These are phyloP conservation scores for Lithophane semibrunnea DNA, from an alignment of 2,888 invertebrate species.

Conservation along the genomic window DNA sequence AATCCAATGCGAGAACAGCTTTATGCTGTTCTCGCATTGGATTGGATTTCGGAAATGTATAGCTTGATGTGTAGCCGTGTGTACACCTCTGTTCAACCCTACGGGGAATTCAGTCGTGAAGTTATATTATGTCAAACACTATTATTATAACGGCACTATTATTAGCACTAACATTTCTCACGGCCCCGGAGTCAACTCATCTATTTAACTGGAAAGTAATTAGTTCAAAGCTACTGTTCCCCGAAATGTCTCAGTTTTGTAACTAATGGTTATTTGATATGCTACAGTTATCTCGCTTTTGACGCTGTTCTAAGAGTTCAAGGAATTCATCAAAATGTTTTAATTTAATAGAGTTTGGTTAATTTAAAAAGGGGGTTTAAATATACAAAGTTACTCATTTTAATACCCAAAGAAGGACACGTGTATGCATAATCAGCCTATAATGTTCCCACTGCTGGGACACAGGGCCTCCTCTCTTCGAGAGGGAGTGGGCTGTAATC, in stretches of 20 bases:
- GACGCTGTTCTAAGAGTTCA: constrained; percentile 14
- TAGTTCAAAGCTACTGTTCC: constrained; percentile 26
- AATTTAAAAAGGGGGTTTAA: not conserved
- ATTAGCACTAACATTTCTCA: constrained; percentile 1
- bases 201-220: constrained; percentile 35
- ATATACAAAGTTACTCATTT: not conserved
- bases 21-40: too few relatives aligned
- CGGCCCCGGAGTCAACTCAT: not conserved
- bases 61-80: too few relatives aligned
- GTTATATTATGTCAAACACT: not conserved
- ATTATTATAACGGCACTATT: not conserved
- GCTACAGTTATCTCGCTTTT: constrained; percentile 37
- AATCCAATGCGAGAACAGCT: too few relatives aligned
- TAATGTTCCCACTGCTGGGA: too few relatives aligned
- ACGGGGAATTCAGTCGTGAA: not conserved
- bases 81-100: not conserved
- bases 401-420: too few relatives aligned
- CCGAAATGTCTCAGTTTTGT: constrained; percentile 33
- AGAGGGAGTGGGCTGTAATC: too few relatives aligned
- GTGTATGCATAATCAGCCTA: too few relatives aligned
- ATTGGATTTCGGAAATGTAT: too few relatives aligned
- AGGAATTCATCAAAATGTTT: constrained; percentile 28
- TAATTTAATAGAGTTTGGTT: constrained; percentile 1
- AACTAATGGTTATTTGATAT: constrained; percentile 36
- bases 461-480: too few relatives aligned